Conservation (phyloP, 2,888 invertebrate species). For the Stenodera caucasica region DNA sequence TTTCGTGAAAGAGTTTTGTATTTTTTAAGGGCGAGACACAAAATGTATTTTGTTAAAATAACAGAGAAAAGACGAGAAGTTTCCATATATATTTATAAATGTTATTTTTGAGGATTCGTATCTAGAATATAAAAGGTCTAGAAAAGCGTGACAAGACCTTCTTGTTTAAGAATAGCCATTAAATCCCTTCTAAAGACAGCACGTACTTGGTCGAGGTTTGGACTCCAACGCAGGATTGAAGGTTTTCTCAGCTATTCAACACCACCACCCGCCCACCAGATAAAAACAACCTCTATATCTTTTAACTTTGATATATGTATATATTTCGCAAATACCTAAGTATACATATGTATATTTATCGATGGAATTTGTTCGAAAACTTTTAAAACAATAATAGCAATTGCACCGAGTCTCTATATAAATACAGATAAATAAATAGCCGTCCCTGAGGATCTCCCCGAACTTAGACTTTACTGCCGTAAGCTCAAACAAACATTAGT, state of each 20-base stretch:
- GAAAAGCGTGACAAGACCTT: conserved; percentile 33
- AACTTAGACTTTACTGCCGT: background rate
- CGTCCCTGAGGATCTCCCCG: background rate
- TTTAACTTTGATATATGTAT: background rate
- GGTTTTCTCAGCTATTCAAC: background rate
- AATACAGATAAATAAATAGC: background rate
- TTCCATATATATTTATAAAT: conserved; percentile 28
- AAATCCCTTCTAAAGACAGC: conserved; percentile 51
- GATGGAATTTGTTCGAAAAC: background rate
- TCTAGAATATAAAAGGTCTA: conserved; percentile 26
- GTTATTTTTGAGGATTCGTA: conserved; percentile 22
- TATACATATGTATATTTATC: background rate
- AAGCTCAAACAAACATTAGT: background rate
- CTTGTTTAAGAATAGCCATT: conserved; percentile 50
- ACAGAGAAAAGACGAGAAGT: background rate
- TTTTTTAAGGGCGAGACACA: background rate
- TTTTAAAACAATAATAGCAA: conserved; percentile 3
- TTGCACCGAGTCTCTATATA: background rate
- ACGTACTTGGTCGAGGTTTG: conserved; percentile 43
- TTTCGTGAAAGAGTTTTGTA: background rate
- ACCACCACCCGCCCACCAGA: background rate
- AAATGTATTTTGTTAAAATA: background rate
- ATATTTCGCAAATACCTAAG: no score
- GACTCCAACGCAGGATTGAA: conserved; percentile 20
- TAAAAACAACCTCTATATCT: background rate